Evolutionary conservation across 2,113 vertebrate species (phyloP).

Genomic region (zebrafish (Danio rerio)): DNA sequence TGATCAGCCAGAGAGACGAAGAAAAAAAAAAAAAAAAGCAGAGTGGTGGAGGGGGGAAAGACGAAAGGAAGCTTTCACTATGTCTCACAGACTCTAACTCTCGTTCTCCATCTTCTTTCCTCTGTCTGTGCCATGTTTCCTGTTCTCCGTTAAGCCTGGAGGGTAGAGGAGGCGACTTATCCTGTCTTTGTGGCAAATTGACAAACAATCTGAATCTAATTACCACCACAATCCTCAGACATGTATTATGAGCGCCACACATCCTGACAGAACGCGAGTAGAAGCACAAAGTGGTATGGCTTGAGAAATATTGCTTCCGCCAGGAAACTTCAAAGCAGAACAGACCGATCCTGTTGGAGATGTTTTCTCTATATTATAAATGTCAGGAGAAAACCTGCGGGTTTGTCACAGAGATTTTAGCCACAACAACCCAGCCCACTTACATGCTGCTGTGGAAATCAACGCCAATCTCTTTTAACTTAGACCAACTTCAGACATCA

Average conservation of each 20-base stretch:
- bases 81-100: constrained; percentile 21
- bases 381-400: constrained; percentile 3
- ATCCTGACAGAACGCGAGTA: constrained; percentile 18
- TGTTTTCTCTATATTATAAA: background rate
- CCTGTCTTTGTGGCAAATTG: constrained; percentile 42
- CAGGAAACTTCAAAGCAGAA: constrained; percentile 30
- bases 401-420: background rate
- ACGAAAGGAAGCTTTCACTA: constrained; percentile 46
- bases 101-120: constrained; percentile 23
- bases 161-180: constrained; percentile 37
- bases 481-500: background rate
- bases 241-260: constrained; percentile 31
- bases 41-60: background rate
- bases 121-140: constrained; percentile 7
- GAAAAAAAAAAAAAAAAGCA: too few species aligned
- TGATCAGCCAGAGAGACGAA: constrained; percentile 44
- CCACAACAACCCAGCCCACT: background rate
- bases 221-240: constrained; percentile 36
- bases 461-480: background rate
- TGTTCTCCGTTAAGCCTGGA: constrained; percentile 34
- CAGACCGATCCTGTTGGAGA: constrained; percentile 17
- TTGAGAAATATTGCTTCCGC: background rate
- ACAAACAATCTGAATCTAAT: constrained; percentile 45
- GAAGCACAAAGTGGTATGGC: background rate
- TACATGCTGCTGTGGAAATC: background rate